These are phyloP conservation scores for Protobothrops flavoviridis DNA, from an alignment of 2,113 vertebrate species.

Conservation along the genomic window DNA sequence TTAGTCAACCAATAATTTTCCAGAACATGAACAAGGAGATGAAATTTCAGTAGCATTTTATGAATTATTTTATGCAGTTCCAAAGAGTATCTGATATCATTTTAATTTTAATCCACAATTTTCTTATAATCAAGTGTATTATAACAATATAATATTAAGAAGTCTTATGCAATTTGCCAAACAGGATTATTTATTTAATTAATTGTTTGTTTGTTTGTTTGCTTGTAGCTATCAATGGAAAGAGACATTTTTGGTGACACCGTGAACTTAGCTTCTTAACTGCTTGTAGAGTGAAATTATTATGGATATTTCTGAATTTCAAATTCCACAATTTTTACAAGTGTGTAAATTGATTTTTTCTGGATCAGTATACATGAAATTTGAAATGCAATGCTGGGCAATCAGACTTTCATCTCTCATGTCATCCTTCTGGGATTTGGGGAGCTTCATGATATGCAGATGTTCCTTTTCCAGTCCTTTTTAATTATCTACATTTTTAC, in stretches of 20 bases:
- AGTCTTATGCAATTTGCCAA: not conserved
- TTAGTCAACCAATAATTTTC: not conserved
- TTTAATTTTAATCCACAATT: not conserved
- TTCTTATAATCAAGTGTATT: not conserved
- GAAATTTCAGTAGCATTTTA: not conserved
- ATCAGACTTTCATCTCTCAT: slow-evolving; percentile 40
- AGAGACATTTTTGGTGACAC: not conserved
- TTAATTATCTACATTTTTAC: slow-evolving; percentile 25
- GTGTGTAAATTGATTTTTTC: not conserved
- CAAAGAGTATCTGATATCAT: not conserved
- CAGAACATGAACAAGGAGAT: too few species aligned
- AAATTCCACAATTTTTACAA: not conserved
- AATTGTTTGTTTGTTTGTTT: not conserved
- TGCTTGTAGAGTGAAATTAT: not conserved
- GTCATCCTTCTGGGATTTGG: slow-evolving; percentile 59
- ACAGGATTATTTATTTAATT: not conserved
- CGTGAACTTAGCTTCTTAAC: not conserved
- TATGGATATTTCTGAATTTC: not conserved
- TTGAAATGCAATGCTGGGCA: not conserved
- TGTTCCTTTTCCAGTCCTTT: slow-evolving; percentile 48
- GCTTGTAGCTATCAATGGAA: not conserved
- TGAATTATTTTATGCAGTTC: not conserved
- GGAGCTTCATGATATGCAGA: slow-evolving; percentile 6
- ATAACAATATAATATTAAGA: not conserved
- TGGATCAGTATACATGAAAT: not conserved